A percentile compares a stretch with the other conserved stretches of the same genome.
phyloP scores from a whole-genome alignment of 2,888 invertebrate genomes.

The Tachystola acroxantha region DNA sequence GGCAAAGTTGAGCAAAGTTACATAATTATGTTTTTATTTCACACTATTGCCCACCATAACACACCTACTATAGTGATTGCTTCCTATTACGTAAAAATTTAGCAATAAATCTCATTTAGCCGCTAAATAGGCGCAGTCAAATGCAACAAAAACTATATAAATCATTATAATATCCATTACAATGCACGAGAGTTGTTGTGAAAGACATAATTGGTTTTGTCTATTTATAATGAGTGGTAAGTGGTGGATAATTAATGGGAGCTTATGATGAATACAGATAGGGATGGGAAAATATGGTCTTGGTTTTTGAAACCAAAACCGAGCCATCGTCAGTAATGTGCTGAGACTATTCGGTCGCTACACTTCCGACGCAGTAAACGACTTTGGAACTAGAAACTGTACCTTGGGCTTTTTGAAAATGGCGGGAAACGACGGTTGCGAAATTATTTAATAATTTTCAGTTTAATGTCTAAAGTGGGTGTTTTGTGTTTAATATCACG shows the following conservation, averaged over 20 bases:
- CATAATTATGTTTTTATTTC: too few relatives aligned
- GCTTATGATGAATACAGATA: constrained; percentile 31
- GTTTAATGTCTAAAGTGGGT: too few relatives aligned
- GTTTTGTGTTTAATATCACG: too few relatives aligned
- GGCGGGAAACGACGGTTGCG: too few relatives aligned
- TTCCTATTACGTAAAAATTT: constrained; percentile 4
- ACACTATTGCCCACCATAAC: constrained; percentile 5
- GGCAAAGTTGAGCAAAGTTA: too few relatives aligned
- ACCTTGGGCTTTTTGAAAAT: too few relatives aligned
- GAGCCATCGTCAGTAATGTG: too few relatives aligned
- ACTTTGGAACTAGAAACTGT: too few relatives aligned
- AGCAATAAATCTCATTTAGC: constrained; percentile 8
- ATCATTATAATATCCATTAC: constrained; percentile 37
- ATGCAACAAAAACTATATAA: constrained; percentile 43
- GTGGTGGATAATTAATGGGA: constrained; percentile 65
- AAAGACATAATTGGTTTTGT: constrained; percentile 58
- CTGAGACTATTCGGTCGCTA: too few relatives aligned
- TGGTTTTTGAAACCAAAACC: background rate
- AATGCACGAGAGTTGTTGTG: constrained; percentile 27
- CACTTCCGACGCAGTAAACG: too few relatives aligned
- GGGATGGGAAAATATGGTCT: background rate
- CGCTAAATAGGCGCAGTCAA: constrained; percentile 28
- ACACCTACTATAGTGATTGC: constrained; percentile 3
- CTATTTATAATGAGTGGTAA: constrained; percentile 67
- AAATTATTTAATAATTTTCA: too few relatives aligned